A percentile compares a stretch with the other conserved stretches of the same genome.
Conservation (phyloP, 2,797 vertebrate species). For the Adrianichthys oophorus region DNA sequence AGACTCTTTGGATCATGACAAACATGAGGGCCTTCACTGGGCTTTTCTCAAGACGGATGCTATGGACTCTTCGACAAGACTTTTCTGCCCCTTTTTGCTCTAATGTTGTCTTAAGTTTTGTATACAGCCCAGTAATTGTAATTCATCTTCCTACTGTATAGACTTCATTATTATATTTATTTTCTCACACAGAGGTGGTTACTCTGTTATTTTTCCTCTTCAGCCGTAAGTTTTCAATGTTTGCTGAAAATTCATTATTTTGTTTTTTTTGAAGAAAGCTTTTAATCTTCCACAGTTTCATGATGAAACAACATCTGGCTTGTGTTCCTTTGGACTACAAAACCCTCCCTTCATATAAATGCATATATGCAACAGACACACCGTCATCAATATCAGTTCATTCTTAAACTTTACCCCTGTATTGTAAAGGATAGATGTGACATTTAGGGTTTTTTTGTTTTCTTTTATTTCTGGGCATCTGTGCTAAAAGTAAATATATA, state of each 20-base stretch:
- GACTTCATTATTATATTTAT: conserved; percentile 39
- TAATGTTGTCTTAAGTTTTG: conserved; percentile 28
- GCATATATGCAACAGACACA: not conserved
- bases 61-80: conserved; percentile 8
- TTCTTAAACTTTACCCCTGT: too few relatives aligned
- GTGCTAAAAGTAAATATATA: conserved; percentile 36
- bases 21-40: conserved; percentile 4
- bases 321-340: too few relatives aligned
- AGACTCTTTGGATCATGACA: conserved; percentile 80
- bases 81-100: conserved; percentile 11
- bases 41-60: conserved; percentile 20
- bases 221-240: conserved; percentile 10
- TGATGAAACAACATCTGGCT: too few relatives aligned
- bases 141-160: conserved; percentile 16
- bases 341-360: conserved; percentile 5
- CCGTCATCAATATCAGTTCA: too few relatives aligned
- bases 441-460: not conserved
- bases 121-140: not conserved
- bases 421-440: too few relatives aligned
- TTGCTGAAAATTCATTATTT: conserved; percentile 2
- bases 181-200: conserved; percentile 30
- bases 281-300: not conserved
- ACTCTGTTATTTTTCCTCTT: conserved; percentile 20
- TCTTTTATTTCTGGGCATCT: conserved; percentile 8
- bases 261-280: not conserved